These are phyloP conservation scores for Capromys pilorides DNA, from an alignment of 2,797 vertebrate species.

Conservation along the genomic window DNA sequence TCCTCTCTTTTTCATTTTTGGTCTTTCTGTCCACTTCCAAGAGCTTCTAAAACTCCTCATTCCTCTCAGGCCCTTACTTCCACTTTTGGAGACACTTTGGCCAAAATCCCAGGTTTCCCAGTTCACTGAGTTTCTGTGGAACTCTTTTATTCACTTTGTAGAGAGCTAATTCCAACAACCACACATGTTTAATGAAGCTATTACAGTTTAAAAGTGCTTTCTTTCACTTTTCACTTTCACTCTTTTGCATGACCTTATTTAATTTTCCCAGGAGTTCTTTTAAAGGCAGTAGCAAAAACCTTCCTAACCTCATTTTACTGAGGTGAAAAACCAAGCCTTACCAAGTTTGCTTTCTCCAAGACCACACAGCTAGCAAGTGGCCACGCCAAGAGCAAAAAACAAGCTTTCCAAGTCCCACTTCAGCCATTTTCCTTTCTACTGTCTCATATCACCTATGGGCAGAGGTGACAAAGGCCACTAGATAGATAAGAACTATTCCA, in stretches of 20 bases:
- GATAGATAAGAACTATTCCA: background rate
- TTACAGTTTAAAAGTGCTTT: conserved; percentile 42
- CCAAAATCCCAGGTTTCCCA: background rate
- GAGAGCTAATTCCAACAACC: conserved; percentile 14
- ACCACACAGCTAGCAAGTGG: background rate
- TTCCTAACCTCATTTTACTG: conserved; percentile 56
- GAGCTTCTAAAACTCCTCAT: conserved; percentile 14
- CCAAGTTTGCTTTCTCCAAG: background rate
- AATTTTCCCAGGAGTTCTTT: conserved; percentile 34
- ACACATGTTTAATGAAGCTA: background rate
- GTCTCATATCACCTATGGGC: background rate
- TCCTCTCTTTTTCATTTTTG: background rate
- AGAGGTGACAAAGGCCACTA: background rate
- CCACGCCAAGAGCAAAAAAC: background rate
- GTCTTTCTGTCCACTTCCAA: background rate
- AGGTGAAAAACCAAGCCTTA: conserved; percentile 45
- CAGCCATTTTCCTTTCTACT: background rate
- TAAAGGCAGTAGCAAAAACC: background rate
- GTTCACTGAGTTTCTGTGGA: background rate
- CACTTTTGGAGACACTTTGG: background rate
- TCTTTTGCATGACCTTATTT: conserved; percentile 12
- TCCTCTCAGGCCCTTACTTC: background rate
- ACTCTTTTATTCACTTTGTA: background rate
- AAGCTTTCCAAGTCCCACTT: background rate
- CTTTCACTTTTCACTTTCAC: background rate